A percentile compares a stretch with the other conserved stretches of the same genome.
Conservation (phyloP, 2,797 vertebrate species). For the Helarctos malayanus region DNA sequence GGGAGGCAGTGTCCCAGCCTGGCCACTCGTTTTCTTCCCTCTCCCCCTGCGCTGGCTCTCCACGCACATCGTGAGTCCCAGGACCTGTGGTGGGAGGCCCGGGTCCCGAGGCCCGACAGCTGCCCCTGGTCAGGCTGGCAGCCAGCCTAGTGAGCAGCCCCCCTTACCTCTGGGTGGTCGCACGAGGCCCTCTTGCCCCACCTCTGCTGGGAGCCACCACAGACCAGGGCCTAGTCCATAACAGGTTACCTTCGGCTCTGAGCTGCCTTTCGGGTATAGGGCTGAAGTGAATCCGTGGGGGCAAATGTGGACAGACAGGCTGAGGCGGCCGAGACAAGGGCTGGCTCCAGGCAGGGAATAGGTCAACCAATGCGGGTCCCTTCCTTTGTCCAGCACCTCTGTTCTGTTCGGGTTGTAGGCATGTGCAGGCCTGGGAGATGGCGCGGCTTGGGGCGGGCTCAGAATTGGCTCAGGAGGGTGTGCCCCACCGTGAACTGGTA, state of each 20-base stretch:
- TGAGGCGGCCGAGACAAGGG: not conserved
- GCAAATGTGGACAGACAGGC: not conserved
- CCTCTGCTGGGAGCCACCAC: not conserved
- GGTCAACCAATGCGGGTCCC: not conserved
- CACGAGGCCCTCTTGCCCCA: not conserved
- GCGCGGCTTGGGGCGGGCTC: not conserved
- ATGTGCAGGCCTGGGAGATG: not conserved
- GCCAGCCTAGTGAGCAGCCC: not conserved
- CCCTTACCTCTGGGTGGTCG: not conserved
- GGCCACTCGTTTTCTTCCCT: not conserved
- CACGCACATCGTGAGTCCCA: not conserved
- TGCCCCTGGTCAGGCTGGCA: not conserved
- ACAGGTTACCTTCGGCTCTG: not conserved
- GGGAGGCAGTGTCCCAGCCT: not conserved
- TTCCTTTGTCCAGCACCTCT: not conserved
- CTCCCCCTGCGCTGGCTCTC: not conserved
- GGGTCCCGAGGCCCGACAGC: not conserved
- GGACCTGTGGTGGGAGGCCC: not conserved
- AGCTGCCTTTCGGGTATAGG: not conserved
- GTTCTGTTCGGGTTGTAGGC: not conserved
- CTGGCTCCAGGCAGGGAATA: not conserved
- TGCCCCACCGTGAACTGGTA: not conserved
- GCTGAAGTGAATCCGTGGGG: not conserved
- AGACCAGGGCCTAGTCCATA: rapidly evolving
- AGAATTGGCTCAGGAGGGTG: not conserved